Percentiles rank a stretch among this genome's conserved stretches.
phyloP scores from a whole-genome alignment of 2,797 vertebrate genomes.

The Podarcis lilfordi region DNA sequence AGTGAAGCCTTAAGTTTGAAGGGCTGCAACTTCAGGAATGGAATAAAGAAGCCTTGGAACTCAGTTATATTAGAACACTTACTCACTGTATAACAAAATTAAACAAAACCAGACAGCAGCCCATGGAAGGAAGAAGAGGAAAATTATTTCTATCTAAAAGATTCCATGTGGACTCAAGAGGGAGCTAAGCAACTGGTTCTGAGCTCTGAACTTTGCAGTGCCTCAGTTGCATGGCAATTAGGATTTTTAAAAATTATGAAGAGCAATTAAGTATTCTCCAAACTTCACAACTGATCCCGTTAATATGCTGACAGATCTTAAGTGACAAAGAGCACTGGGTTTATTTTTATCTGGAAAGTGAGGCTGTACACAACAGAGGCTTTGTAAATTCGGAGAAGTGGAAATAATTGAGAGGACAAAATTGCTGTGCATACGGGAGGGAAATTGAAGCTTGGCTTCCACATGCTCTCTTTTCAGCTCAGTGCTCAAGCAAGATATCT shows the following conservation, averaged over 20 bases:
- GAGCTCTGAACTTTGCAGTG: conserved; percentile 31
- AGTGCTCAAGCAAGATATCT: background rate
- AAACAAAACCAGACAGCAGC: background rate
- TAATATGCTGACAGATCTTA: conserved; percentile 13
- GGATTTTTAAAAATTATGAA: conserved; percentile 47
- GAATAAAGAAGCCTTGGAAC: background rate
- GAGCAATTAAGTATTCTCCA: conserved; percentile 51
- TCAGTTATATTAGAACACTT: background rate
- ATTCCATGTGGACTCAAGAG: conserved; percentile 64
- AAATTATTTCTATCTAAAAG: conserved; percentile 21
- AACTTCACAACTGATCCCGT: background rate
- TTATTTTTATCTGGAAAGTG: conserved; percentile 23
- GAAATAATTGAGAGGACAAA: too few species aligned
- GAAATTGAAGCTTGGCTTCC: background rate
- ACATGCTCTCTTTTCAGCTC: background rate
- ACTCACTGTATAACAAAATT: conserved; percentile 2
- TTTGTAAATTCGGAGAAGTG: background rate
- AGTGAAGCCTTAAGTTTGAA: too few species aligned
- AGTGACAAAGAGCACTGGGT: background rate
- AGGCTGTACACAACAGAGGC: conserved; percentile 27
- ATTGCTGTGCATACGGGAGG: background rate
- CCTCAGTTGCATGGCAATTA: conserved; percentile 33
- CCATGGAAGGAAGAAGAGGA: background rate
- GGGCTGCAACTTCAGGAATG: background rate
- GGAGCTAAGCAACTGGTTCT: conserved; percentile 65